Evolutionary conservation across 1,140 invertebrate genomes (phyloP), one percentile per base, ranked within the genome.

Genomic region (Pseudomyrmex dendroicus): DNA sequence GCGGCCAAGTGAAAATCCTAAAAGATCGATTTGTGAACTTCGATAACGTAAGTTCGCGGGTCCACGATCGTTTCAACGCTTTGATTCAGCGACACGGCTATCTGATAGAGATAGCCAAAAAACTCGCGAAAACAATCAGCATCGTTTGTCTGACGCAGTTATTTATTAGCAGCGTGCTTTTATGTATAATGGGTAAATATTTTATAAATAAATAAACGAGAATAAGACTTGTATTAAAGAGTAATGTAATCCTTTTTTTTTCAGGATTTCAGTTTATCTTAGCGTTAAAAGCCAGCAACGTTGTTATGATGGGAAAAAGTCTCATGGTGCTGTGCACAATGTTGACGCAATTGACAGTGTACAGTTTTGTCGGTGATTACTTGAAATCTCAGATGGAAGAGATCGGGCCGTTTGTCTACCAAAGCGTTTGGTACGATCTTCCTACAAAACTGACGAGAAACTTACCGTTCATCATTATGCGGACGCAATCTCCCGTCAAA

Each of bases 261-360:
- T 44, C 7, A 88, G 86, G 86, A 12, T 87, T 88, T 56, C 86
- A 87, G 22, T 77, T 70, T n/a, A 87, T 88, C 13, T 50, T 84
- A n/a, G 76, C 86, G 20, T 52, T 88, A 59, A 54, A 22, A 15
- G 12, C 50, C 0, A 25, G 44, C 1, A 64, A 87, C 0, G 0
- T 64, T 8, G 59, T 72, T 1, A 20, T 87, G 13, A 20, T 57
- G 35, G 17, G 56, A 4, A 88, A 82, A 54, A 73, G 73, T 9
- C 44, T 66, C 0, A 48, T 59, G 9, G 56, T 76, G 9, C 9
- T 85, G 3, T 15, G 1, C 15, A 76, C 66, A 0, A 12, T 87
- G 0, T 3, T 87, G 2, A 8, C 35, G 0, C 86, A 87, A 67
- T 12, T 87, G 12, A 61, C 73, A 0, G 50, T 59, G 10, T 87